Conservation (phyloP, 2,888 invertebrate species). For the Cheilosia soror region DNA sequence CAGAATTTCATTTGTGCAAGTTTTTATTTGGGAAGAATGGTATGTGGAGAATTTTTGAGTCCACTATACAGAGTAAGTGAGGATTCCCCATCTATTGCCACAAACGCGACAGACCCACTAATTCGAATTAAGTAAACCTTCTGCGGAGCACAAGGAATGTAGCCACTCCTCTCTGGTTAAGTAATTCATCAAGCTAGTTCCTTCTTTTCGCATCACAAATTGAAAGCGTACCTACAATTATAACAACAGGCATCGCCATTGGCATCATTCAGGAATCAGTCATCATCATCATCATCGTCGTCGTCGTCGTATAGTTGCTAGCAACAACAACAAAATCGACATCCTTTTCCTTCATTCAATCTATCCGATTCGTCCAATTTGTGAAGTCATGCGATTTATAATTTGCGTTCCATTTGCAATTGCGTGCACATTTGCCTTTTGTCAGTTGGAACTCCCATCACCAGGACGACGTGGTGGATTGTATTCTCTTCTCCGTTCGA, state of each 20-base stretch:
- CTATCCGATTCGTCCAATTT: constrained; percentile 58
- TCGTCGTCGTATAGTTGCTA: no score
- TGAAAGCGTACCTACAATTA: constrained; percentile 47
- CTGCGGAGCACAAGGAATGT: not conserved
- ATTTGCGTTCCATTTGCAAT: constrained; percentile 70
- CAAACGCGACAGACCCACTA: not conserved
- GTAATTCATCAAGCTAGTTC: constrained; percentile 56
- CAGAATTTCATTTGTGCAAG: no score
- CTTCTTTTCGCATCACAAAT: constrained; percentile 19
- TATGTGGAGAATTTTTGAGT: no score
- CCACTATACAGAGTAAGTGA: not conserved
- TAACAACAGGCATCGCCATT: constrained; percentile 24
- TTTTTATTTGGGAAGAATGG: no score
- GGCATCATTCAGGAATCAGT: constrained; percentile 39
- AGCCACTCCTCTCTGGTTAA: constrained; percentile 46
- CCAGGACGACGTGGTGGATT: constrained; percentile 27
- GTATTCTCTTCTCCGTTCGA: constrained; percentile 16
- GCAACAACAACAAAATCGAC: constrained; percentile 36
- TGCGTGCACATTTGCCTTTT: constrained; percentile 71
- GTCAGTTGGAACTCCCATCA: constrained; percentile 54
- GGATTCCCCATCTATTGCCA: not conserved
- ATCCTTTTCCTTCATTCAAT: constrained; percentile 50
- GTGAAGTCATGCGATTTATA: constrained; percentile 73
- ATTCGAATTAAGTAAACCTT: not conserved
- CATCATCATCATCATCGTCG: constrained; percentile 34